Conservation (phyloP, 2,888 invertebrate genomes). For the Anagyrus pseudococci region DNA sequence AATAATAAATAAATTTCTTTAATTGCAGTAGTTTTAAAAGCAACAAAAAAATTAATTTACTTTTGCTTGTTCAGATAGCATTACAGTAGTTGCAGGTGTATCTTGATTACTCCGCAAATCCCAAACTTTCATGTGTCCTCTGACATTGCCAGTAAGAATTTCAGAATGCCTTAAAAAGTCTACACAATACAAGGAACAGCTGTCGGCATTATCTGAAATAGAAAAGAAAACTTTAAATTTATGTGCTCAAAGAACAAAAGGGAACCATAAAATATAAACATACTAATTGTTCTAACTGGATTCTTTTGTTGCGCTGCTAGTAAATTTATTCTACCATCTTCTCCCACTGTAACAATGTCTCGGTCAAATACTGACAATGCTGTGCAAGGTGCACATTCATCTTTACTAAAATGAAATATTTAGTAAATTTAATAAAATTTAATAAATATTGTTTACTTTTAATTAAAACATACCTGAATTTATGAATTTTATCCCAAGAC, state of each 20-base stretch:
- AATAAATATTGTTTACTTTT: background rate
- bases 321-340: conserved; percentile 77
- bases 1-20: background rate
- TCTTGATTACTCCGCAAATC: conserved; percentile 74
- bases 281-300: conserved; percentile 66
- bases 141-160: conserved; percentile 83
- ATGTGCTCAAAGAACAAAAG: too few species aligned
- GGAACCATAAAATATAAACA: too few species aligned
- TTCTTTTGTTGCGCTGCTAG: conserved; percentile 64
- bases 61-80: conserved; percentile 70
- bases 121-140: conserved; percentile 90
- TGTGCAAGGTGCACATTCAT: conserved; percentile 72
- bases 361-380: conserved; percentile 77
- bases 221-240: conserved; percentile 17
- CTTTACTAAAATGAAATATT: conserved; percentile 17
- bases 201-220: conserved; percentile 74
- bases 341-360: conserved; percentile 82
- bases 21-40: conserved; percentile 3
- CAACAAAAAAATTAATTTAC: conserved; percentile 40
- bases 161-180: conserved; percentile 77
- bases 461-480: conserved; percentile 62
- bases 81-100: conserved; percentile 74
- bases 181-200: conserved; percentile 79
- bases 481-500: conserved; percentile 74
- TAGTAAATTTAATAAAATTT: conserved; percentile 9